phyloP scores from a whole-genome alignment of 2,888 invertebrate species.

The Drosophila borborema region DNA sequence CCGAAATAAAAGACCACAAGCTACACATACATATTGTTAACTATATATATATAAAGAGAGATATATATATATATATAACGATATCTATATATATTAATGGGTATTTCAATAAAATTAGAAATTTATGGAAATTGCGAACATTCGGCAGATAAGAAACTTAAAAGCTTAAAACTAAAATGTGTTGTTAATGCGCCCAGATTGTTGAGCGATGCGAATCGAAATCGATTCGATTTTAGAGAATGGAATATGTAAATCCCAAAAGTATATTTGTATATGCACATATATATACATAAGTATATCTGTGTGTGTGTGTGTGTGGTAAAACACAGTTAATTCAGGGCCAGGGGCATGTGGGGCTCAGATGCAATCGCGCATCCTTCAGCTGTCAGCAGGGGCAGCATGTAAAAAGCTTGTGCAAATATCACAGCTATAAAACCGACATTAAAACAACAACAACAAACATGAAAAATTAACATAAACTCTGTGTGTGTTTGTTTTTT shows the following conservation, averaged over 20 bases:
- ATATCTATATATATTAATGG: slow-evolving; percentile 58
- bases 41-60: not conserved
- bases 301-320: not conserved
- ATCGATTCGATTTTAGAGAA: slow-evolving; percentile 37
- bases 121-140: slow-evolving; percentile 76
- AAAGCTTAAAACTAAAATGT: slow-evolving; percentile 78
- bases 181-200: slow-evolving; percentile 72
- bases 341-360: slow-evolving; percentile 2
- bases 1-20: slow-evolving; percentile 37
- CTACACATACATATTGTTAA: slow-evolving; percentile 16
- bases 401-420: slow-evolving; percentile 59
- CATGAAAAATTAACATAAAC: slow-evolving; percentile 78
- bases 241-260: slow-evolving; percentile 39
- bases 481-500: slow-evolving; percentile 20
- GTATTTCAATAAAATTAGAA: slow-evolving; percentile 78
- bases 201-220: slow-evolving; percentile 57
- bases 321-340: slow-evolving; percentile 9
- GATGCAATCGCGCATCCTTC: slow-evolving; percentile 61
- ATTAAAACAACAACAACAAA: slow-evolving; percentile 43
- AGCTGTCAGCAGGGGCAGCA: slow-evolving; percentile 53
- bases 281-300: too few relatives aligned
- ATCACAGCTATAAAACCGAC: slow-evolving; percentile 44
- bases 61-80: too few relatives aligned
- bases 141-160: slow-evolving; percentile 69
- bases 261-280: not conserved